Percentiles rank a stretch among this genome's conserved stretches.
Evolutionary conservation across 2,888 invertebrate species (phyloP).

Genomic region (Sabatieria punctata): DNA sequence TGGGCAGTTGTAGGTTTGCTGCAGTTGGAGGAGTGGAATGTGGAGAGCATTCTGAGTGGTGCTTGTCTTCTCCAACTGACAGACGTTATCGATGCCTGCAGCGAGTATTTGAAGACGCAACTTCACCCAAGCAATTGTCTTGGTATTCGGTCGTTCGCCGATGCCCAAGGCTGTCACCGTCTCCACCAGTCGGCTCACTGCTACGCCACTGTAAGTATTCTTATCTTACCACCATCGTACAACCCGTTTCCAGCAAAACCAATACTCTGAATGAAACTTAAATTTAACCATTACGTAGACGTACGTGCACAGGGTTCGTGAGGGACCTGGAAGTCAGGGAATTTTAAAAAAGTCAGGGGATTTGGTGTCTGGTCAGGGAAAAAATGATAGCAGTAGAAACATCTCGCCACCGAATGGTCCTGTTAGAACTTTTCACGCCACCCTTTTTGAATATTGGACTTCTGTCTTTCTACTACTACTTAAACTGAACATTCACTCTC

Average conservation of each 20-base stretch:
- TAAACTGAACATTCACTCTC: too few relatives aligned
- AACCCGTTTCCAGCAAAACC: background rate
- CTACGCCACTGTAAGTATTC: conserved; percentile 54
- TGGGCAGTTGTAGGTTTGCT: too few relatives aligned
- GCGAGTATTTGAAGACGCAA: conserved; percentile 69
- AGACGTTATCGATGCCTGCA: conserved; percentile 72
- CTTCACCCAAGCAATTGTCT: conserved; percentile 82
- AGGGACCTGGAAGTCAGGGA: too few relatives aligned
- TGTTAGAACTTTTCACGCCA: too few relatives aligned
- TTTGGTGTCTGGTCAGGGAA: too few relatives aligned
- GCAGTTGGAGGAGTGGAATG: conserved; percentile 72
- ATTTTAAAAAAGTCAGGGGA: too few relatives aligned
- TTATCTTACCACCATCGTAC: background rate
- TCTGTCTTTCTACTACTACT: too few relatives aligned
- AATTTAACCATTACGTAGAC: background rate
- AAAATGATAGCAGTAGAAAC: too few relatives aligned
- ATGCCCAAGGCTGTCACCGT: conserved; percentile 64
- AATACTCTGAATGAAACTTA: background rate
- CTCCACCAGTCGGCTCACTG: conserved; percentile 62
- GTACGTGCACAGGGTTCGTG: too few relatives aligned
- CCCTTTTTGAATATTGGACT: too few relatives aligned
- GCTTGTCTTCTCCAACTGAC: conserved; percentile 66
- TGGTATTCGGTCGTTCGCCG: conserved; percentile 78
- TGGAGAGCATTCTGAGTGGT: conserved; percentile 65
- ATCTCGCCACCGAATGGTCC: too few relatives aligned